Evolutionary conservation across 2,797 vertebrate genomes (phyloP), one percentile per base, ranked within the genome.

Genomic region (Xerus rutilus): DNA sequence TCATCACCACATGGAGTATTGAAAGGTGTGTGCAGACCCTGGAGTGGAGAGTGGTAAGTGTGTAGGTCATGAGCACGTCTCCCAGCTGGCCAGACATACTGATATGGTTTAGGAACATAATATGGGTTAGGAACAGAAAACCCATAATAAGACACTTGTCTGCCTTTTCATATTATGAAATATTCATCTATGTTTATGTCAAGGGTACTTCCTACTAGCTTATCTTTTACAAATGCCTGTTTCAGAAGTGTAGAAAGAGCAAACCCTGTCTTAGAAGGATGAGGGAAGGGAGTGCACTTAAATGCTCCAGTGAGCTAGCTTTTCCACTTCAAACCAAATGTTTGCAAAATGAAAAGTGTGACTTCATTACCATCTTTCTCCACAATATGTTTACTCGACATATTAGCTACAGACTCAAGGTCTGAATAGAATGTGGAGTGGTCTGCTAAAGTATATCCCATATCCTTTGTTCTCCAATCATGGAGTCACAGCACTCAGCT

Each of bases 31-130:
- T 4, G 54, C 20, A 72, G 17, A 47, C 1, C 1, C 7, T 14
- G 15, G 28, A 39, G 0, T 59, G 2, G 0, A 39, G 25, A 10
- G 7, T 5, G 1, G 43, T 69, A 28, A 25, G 9, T 6, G 3
- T 73, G 11, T 74, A 9, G 10, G 7, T 6, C 3, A 2, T 10
- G 4, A 70, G 11, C 0, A 4, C 17, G 3, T 32, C 47, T 74
- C 43, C 17, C 35, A 83, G 5, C 9, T n/a, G 67, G 30, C 13
- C 1, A 12, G 45, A 49, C 20, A 78, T 23, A 0, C 3, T 57
- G 7, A 39, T 39, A 39, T 3, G 39, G 39, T 2, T 39, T 39
- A 39, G 39, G 39, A 39, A 39, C 39, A 39, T 39, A 39, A 39
- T 39, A 39, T 39, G 39, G 6, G 14, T 25, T 43, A 67, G 32